A percentile compares a stretch with the other conserved stretches of the same genome.
phyloP scores from a whole-genome alignment of 1,140 invertebrate genomes.

The Trichoplusia ni region DNA sequence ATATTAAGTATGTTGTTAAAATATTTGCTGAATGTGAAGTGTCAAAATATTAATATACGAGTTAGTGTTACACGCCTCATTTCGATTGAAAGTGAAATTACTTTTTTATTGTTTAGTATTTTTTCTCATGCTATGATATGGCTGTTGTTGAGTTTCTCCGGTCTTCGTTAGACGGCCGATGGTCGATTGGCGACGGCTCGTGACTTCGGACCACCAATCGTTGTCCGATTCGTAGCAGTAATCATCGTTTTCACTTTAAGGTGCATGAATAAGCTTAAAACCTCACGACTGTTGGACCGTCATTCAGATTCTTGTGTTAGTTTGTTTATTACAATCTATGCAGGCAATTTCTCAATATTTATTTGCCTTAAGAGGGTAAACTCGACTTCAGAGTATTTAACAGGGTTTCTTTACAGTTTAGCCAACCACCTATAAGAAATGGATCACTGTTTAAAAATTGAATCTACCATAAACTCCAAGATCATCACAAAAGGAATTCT shows the following conservation, averaged over 20 bases:
- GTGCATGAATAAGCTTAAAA: conserved; percentile 41
- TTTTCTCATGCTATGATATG: conserved; percentile 9
- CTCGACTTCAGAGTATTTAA: too few species aligned
- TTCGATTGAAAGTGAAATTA: conserved; percentile 36
- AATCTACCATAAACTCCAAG: too few species aligned
- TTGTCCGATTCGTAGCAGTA: conserved; percentile 42
- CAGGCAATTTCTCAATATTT: not conserved
- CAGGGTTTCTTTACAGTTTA: too few species aligned
- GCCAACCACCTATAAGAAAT: too few species aligned
- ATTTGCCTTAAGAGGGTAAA: too few species aligned
- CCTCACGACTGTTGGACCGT: not conserved
- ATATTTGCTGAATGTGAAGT: too few species aligned
- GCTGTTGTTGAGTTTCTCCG: conserved; percentile 48
- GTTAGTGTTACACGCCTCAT: too few species aligned
- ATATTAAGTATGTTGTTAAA: too few species aligned
- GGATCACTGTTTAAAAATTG: too few species aligned
- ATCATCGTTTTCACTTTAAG: conserved; percentile 52
- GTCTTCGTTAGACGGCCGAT: conserved; percentile 46
- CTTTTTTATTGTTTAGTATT: conserved; percentile 13
- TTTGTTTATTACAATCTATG: not conserved
- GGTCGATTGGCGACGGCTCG: conserved; percentile 52
- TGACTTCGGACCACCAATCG: conserved; percentile 40
- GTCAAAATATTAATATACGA: too few species aligned
- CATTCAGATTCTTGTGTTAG: not conserved
- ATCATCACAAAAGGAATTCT: too few species aligned